These are phyloP conservation scores for Agelas oroides DNA, from an alignment of 37 sponge, comb jelly and placozoan species.

Conservation along the genomic window DNA sequence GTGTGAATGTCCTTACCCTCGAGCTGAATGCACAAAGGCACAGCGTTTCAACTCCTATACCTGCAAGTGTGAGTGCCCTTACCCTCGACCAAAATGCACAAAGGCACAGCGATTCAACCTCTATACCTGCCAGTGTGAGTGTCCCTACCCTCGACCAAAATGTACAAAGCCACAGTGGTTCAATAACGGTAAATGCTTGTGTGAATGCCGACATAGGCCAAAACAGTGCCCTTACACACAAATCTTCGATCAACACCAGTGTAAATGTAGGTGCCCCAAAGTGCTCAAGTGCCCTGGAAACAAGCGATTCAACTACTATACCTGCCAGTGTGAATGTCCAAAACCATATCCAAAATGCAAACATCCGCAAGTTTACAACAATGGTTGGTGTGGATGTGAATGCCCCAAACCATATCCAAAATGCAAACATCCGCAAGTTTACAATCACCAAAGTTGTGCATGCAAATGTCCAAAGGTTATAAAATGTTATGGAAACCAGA, in stretches of 20 bases:
- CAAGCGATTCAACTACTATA: neutral
- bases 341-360: neutral
- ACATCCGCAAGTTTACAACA: neutral
- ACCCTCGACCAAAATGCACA: too few relatives aligned
- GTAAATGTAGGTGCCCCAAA: constrained; percentile 8
- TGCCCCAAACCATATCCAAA: neutral
- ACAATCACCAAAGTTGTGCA: neutral
- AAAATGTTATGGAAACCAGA: neutral
- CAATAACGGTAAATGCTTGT: constrained; percentile 22
- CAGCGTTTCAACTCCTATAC: neutral
- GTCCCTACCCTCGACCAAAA: neutral
- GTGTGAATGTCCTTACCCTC: constrained; percentile 20
- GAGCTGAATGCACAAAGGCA: neutral
- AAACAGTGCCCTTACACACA: constrained; percentile 2
- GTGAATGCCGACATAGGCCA: constrained; percentile 4
- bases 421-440: constrained; percentile 4
- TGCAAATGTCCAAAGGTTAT: neutral
- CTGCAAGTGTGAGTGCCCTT: too few relatives aligned
- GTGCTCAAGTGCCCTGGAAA: neutral
- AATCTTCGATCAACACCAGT: neutral
- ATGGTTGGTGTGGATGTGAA: constrained; percentile 33
- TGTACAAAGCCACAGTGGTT: constrained; percentile 1
- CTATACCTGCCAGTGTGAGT: too few relatives aligned
- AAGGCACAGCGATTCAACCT: too few relatives aligned
- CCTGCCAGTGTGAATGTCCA: constrained; percentile 35